These are phyloP conservation scores for Trochalopteron elliotii DNA, from an alignment of 2,113 vertebrate species.

Conservation along the genomic window DNA sequence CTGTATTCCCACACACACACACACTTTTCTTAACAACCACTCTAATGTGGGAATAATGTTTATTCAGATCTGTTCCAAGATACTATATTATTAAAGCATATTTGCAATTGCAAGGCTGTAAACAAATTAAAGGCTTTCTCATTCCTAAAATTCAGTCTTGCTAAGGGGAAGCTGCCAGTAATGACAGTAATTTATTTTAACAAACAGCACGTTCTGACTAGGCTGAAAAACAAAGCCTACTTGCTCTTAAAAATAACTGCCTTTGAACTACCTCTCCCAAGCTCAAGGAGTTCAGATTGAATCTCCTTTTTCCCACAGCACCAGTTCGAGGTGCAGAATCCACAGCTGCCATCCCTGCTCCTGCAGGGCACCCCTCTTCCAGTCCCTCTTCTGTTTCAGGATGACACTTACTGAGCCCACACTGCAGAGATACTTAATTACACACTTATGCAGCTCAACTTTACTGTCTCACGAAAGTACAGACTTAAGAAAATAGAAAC, in stretches of 20 bases:
- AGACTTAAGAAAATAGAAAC: neutral
- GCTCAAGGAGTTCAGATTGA: neutral
- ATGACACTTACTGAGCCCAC: neutral
- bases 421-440: accelerated
- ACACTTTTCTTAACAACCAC: neutral
- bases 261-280: conserved; percentile 45
- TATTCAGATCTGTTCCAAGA: conserved; percentile 29
- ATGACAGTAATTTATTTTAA: conserved; percentile 46
- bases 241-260: conserved; percentile 30
- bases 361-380: neutral
- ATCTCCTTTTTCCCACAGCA: neutral
- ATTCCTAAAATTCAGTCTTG: conserved; percentile 36
- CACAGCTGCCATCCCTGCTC: neutral
- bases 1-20: neutral
- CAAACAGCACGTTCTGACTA: conserved; percentile 1
- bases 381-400: neutral
- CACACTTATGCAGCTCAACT: neutral
- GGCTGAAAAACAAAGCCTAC: conserved; percentile 32
- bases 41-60: conserved; percentile 37
- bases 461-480: neutral
- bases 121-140: conserved; percentile 52
- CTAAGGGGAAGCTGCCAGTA: conserved; percentile 9
- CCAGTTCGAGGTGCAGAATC: neutral
- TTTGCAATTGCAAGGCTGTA: conserved; percentile 26
- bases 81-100: conserved; percentile 9